Percentiles rank a stretch among this genome's conserved stretches.
These are phyloP conservation scores for Pan paniscus DNA, from an alignment of 2,113 vertebrate species.

Conservation along the genomic window DNA sequence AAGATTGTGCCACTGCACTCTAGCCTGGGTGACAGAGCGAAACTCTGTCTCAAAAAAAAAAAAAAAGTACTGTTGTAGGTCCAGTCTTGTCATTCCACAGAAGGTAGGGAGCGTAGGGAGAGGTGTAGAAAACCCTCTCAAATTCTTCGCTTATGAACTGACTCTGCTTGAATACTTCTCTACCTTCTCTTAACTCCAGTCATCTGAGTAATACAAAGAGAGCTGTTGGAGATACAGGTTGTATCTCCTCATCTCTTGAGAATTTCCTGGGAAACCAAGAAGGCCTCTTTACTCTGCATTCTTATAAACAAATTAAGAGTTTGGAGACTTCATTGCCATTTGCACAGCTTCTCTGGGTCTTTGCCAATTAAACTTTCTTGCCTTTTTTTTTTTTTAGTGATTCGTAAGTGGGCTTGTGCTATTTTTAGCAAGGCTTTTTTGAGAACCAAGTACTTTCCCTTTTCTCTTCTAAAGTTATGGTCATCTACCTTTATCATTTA, in stretches of 20 bases:
- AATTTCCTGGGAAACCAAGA: not conserved
- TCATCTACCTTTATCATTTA: not conserved
- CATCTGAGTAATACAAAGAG: not conserved
- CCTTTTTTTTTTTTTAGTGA: not conserved
- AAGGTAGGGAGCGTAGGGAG: not conserved
- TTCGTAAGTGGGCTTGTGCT: not conserved
- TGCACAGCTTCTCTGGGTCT: not conserved
- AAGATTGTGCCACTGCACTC: no score
- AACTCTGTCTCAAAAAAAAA: not conserved
- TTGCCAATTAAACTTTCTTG: not conserved
- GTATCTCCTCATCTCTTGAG: not conserved
- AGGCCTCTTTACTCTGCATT: not conserved
- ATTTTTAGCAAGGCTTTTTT: not conserved
- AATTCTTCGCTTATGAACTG: not conserved
- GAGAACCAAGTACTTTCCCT: not conserved
- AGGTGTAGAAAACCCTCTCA: not conserved
- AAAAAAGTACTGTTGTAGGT: not conserved
- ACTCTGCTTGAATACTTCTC: not conserved
- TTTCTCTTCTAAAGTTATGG: conserved; percentile 32
- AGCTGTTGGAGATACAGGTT: not conserved
- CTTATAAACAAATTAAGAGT: not conserved
- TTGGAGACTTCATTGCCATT: not conserved
- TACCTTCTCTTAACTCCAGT: not conserved
- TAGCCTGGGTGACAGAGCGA: no score
- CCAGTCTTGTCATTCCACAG: not conserved